These are phyloP conservation scores for Panonychus citri DNA, from an alignment of 1,140 invertebrate genomes.

Conservation along the genomic window DNA sequence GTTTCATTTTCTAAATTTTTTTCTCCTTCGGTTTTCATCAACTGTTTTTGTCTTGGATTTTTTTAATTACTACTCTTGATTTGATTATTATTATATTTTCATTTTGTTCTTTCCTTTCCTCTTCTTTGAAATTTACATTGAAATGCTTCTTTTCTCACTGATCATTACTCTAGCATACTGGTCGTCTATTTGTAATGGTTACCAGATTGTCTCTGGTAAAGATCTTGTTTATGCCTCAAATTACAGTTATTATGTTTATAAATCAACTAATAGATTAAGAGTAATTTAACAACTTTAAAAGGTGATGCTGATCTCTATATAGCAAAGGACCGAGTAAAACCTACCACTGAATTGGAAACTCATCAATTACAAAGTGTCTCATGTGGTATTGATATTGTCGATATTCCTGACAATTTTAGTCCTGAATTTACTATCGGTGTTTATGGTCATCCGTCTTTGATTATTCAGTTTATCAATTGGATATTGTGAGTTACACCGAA, in stretches of 20 bases:
- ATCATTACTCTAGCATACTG: no score
- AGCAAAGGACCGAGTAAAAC: constrained; percentile 28
- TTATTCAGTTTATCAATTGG: neutral
- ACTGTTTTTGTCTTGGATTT: no score
- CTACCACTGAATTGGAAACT: constrained; percentile 29
- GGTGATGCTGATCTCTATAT: constrained; percentile 39
- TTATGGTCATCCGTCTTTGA: constrained; percentile 35
- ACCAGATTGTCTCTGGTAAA: neutral
- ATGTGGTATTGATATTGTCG: constrained; percentile 32
- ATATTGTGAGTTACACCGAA: neutral
- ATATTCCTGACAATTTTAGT: constrained; percentile 29
- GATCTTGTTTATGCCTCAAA: constrained; percentile 27
- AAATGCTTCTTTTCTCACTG: no score
- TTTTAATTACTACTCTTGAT: no score
- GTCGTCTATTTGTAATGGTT: neutral
- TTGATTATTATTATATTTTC: no score
- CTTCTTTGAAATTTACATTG: no score
- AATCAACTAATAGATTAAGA: neutral
- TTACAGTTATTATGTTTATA: constrained; percentile 30
- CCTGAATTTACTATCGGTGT: constrained; percentile 34
- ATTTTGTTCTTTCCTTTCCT: no score
- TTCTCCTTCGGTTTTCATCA: no score
- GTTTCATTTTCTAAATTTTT: no score
- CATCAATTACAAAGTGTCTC: constrained; percentile 35
- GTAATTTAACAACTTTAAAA: constrained; percentile 24